Evolutionary conservation across 2,888 invertebrate genomes (phyloP), one percentile per base, ranked within the genome.

Genomic region (Blastobasis lacticolella): DNA sequence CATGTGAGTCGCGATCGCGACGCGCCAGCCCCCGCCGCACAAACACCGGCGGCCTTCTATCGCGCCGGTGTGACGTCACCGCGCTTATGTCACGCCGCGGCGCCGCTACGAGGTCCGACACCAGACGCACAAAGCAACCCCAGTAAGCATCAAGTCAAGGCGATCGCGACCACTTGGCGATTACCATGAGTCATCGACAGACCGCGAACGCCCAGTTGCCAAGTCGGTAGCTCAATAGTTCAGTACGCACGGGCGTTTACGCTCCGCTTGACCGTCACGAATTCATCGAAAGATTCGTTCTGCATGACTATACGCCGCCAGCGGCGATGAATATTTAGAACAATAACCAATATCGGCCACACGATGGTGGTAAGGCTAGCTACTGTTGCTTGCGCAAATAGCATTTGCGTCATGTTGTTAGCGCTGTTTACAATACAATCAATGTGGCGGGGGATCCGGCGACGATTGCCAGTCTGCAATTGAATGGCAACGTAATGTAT

Each of bases 71-170:
- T 87, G 86, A 87, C 87, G 87, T 85, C 84, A 87, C 62, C 73
- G 54, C 69, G 82, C 80, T 87, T 87, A 86, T 87, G 84, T 87
- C 87, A 87, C 84, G 66, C 75, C 67, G 71, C 64, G 87, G 87
- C 84, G 66, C 75, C 67, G 71, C 64, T 67, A 36, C 23, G 23
- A 23, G 23, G 23, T 9, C 41, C 41, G n/a, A 7, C 41, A 4
- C 7, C 23, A 36, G 7, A 23, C 23, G 23, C 23, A 69, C 23
- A 23, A 23, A 23, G 23, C 23, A 23, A 23, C 23, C 23, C 23
- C 23, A 23, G 23, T 23, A 23, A 23, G 23, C 23, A 23, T 23
- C 23, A 23, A 2, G 23, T 23, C 23, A 23, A 23, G 23, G 23
- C 23, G 23, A 23, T 23, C 23, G 23, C 23, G 23, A 23, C 23